phyloP scores from a whole-genome alignment of 2,888 invertebrate genomes.

The Acrobasis consociella region DNA sequence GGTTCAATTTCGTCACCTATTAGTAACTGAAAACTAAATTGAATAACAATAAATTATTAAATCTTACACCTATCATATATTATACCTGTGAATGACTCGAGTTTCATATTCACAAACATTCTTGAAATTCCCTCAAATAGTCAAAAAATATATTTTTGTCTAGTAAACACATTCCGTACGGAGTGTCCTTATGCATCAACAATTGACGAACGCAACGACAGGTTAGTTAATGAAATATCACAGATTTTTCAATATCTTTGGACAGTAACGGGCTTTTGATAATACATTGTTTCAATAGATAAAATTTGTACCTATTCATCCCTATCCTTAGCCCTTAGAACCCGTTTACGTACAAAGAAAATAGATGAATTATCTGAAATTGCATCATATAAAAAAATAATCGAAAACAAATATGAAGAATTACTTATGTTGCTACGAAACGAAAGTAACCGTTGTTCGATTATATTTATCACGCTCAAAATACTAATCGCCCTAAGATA shows the following conservation, averaged over 20 bases:
- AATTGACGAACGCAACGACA: conserved; percentile 83
- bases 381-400: conserved; percentile 67
- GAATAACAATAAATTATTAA: conserved; percentile 82
- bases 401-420: conserved; percentile 62
- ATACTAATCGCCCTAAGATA: conserved; percentile 72
- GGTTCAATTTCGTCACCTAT: conserved; percentile 81
- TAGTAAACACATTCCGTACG: conserved; percentile 70
- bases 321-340: conserved; percentile 61
- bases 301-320: conserved; percentile 71
- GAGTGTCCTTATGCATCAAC: conserved; percentile 77
- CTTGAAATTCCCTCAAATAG: conserved; percentile 79
- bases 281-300: conserved; percentile 50
- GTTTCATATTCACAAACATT: conserved; percentile 75
- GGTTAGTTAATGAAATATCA: conserved; percentile 80
- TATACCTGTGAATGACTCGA: conserved; percentile 77
- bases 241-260: conserved; percentile 82
- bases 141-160: conserved; percentile 84
- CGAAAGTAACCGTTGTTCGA: conserved; percentile 68
- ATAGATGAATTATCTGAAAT: conserved; percentile 72
- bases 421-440: conserved; percentile 72
- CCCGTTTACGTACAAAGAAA: conserved; percentile 78
- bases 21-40: conserved; percentile 80
- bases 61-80: conserved; percentile 80
- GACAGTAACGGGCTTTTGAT: conserved; percentile 77
- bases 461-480: conserved; percentile 67